These are phyloP conservation scores for Megalops cyprinoides DNA, from an alignment of 2,797 vertebrate species.

Conservation along the genomic window DNA sequence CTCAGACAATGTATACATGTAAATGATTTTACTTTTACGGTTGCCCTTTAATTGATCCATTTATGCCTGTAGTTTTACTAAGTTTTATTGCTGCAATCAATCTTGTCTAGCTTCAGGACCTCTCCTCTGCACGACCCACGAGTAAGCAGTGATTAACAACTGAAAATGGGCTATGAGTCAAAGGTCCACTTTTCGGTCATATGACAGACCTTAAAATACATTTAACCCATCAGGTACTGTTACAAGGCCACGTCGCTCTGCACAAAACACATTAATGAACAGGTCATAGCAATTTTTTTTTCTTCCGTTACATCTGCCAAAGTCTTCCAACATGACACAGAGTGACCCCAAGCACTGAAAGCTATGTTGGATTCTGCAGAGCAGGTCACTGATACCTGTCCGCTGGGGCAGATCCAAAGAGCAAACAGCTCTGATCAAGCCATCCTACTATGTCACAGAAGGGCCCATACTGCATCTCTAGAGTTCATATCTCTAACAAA, in stretches of 20 bases:
- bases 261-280: background rate
- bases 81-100: slow-evolving; percentile 12
- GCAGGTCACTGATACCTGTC: slow-evolving; percentile 62
- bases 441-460: slow-evolving; percentile 63
- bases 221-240: slow-evolving; percentile 61
- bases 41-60: slow-evolving; percentile 21
- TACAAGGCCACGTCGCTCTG: slow-evolving; percentile 38
- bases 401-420: slow-evolving; percentile 65
- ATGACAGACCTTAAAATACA: slow-evolving; percentile 69
- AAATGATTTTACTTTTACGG: slow-evolving; percentile 18
- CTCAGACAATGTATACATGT: background rate
- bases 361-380: slow-evolving; percentile 53
- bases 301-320: background rate
- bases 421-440: slow-evolving; percentile 67
- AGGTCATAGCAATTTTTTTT: no score
- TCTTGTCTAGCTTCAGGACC: background rate
- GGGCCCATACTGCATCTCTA: background rate
- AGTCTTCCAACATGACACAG: slow-evolving; percentile 23
- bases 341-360: slow-evolving; percentile 55
- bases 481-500: background rate
- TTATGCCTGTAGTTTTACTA: background rate
- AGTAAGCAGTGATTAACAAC: slow-evolving; percentile 41
- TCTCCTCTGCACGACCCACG: background rate
- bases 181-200: slow-evolving; percentile 61
- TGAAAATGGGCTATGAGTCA: slow-evolving; percentile 46